Conservation (phyloP, 1,140 invertebrate species). For the Brachionus angularis region DNA sequence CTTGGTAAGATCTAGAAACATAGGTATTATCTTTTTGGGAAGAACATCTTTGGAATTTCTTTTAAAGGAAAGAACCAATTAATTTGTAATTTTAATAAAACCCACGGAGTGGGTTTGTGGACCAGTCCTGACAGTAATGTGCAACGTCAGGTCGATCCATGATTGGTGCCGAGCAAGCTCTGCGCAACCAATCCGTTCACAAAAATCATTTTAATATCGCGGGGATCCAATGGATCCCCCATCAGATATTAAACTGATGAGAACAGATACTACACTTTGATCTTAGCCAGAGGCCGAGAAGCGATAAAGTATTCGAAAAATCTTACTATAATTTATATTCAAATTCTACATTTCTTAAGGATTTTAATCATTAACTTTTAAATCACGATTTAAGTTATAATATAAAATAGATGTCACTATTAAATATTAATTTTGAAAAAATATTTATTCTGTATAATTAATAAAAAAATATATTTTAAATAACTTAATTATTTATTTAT, state of each 20-base stretch:
- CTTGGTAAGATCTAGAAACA: too few relatives aligned
- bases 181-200: constrained; percentile 11
- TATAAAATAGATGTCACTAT: too few relatives aligned
- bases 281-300: not conserved
- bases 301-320: not conserved
- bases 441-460: too few relatives aligned
- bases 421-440: too few relatives aligned
- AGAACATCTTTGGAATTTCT: too few relatives aligned
- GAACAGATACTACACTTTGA: constrained; percentile 1
- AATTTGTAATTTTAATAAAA: not conserved
- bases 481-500: too few relatives aligned
- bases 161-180: constrained; percentile 31
- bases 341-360: too few relatives aligned
- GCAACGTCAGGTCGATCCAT: constrained; percentile 3
- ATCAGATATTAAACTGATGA: constrained; percentile 1
- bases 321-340: not conserved
- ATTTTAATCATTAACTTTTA: not conserved
- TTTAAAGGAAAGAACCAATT: not conserved
- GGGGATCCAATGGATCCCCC: not conserved
- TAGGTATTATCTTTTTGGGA: too few relatives aligned
- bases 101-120: not conserved
- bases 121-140: not conserved
- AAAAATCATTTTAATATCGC: not conserved
- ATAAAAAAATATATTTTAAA: too few relatives aligned
- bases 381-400: too few relatives aligned